These are phyloP conservation scores for Crotalus helleri DNA, from an alignment of 2,113 vertebrate species.

Conservation along the genomic window DNA sequence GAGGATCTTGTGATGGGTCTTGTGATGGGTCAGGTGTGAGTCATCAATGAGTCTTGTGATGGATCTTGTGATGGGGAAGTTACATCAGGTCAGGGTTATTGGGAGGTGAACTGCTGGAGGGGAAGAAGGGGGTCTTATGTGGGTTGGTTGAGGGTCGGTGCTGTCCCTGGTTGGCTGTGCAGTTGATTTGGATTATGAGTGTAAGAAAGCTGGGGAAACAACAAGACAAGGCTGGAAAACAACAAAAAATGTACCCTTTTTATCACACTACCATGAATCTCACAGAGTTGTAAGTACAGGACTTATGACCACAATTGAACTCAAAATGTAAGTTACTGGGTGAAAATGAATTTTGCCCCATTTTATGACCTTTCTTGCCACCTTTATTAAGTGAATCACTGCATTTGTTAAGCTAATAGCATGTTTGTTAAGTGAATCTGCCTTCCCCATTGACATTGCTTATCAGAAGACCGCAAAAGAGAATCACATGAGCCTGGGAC, in stretches of 20 bases:
- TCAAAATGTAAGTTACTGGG: background rate
- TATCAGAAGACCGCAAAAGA: background rate
- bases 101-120: no score
- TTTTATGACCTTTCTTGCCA: background rate
- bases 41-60: no score
- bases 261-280: background rate
- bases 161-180: no score
- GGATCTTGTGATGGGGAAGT: no score
- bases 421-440: background rate
- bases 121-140: no score
- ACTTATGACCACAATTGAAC: background rate
- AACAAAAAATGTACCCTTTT: background rate
- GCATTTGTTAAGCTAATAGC: background rate
- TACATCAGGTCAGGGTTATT: no score
- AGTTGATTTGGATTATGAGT: no score
- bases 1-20: no score
- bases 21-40: no score
- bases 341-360: background rate
- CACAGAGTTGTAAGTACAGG: background rate
- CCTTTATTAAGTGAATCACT: background rate
- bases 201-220: background rate
- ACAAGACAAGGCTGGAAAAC: background rate
- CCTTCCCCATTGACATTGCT: background rate
- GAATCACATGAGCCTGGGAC: background rate
- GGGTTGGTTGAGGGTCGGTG: no score